Conservation (phyloP, 2,113 vertebrate genomes). For the Eubucco bourcierii region DNA sequence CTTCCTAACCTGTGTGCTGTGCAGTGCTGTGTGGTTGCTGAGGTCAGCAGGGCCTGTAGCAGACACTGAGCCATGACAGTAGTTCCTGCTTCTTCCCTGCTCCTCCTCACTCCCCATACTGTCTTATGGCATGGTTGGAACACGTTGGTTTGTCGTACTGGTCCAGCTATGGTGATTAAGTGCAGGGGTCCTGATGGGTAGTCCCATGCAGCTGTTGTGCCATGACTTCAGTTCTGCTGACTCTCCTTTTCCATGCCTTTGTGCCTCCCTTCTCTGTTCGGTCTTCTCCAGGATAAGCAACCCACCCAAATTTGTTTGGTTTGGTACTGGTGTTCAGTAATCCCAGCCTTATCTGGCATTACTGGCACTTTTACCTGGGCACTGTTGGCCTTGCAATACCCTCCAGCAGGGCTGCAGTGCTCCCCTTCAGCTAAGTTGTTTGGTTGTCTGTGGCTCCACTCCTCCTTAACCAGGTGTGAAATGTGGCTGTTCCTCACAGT, state of each 20-base stretch:
- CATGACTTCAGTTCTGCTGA: background rate
- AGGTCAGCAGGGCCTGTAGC: background rate
- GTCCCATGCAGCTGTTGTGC: rapidly evolving
- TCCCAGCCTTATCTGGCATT: background rate
- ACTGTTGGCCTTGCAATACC: background rate
- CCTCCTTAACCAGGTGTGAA: rapidly evolving
- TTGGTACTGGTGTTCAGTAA: background rate
- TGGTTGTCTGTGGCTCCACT: background rate
- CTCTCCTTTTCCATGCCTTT: background rate
- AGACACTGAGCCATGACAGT: rapidly evolving
- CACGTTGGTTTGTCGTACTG: background rate
- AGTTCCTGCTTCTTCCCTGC: background rate
- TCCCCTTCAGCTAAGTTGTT: background rate
- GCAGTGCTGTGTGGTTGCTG: background rate
- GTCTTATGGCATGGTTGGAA: rapidly evolving
- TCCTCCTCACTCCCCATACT: background rate
- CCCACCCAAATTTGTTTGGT: background rate
- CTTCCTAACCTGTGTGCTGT: background rate
- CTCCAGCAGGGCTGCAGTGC: background rate
- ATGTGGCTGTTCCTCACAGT: background rate
- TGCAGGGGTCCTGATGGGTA: background rate
- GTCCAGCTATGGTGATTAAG: background rate
- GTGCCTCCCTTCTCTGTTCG: background rate
- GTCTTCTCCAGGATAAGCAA: background rate
- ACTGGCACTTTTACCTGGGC: background rate